phyloP scores from a whole-genome alignment of 2,113 vertebrate species.

The Platycercus adscitus region DNA sequence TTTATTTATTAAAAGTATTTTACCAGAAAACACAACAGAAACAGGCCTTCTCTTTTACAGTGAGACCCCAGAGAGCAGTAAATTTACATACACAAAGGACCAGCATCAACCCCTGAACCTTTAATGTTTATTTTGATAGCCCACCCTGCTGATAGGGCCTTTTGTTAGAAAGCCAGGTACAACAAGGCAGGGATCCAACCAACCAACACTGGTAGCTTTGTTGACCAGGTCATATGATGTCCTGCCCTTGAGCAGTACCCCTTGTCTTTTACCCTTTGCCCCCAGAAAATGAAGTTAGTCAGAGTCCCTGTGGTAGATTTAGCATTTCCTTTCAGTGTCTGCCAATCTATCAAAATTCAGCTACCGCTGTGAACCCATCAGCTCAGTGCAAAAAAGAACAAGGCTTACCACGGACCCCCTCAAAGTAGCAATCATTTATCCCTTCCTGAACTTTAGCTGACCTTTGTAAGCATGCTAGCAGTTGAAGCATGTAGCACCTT shows the following conservation, averaged over 20 bases:
- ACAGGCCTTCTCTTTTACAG: conserved; percentile 80
- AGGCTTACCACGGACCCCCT: conserved; percentile 87
- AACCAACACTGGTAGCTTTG: conserved; percentile 75
- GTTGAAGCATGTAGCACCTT: conserved; percentile 80
- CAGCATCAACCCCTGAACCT: conserved; percentile 75
- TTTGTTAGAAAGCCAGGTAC: conserved; percentile 83
- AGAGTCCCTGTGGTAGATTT: conserved; percentile 75
- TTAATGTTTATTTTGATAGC: conserved; percentile 84
- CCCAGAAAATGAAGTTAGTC: conserved; percentile 73
- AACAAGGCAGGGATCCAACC: conserved; percentile 69
- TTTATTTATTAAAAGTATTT: conserved; percentile 84
- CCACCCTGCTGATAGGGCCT: conserved; percentile 75
- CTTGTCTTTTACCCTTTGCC: conserved; percentile 68
- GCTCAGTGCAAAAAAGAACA: conserved; percentile 86
- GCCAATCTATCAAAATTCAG: conserved; percentile 96
- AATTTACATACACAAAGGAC: conserved; percentile 85
- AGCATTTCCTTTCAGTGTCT: conserved; percentile 91
- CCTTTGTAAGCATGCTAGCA: conserved; percentile 84
- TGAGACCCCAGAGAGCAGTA: conserved; percentile 76
- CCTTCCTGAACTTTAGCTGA: conserved; percentile 92
- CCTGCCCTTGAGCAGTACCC: conserved; percentile 74
- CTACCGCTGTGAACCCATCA: conserved; percentile 91
- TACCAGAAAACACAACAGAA: conserved; percentile 80
- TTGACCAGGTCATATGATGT: conserved; percentile 70
- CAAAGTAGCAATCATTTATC: conserved; percentile 89